These are phyloP conservation scores for Brachionus sp. DNA, from an alignment of 1,140 invertebrate genomes.

Conservation along the genomic window DNA sequence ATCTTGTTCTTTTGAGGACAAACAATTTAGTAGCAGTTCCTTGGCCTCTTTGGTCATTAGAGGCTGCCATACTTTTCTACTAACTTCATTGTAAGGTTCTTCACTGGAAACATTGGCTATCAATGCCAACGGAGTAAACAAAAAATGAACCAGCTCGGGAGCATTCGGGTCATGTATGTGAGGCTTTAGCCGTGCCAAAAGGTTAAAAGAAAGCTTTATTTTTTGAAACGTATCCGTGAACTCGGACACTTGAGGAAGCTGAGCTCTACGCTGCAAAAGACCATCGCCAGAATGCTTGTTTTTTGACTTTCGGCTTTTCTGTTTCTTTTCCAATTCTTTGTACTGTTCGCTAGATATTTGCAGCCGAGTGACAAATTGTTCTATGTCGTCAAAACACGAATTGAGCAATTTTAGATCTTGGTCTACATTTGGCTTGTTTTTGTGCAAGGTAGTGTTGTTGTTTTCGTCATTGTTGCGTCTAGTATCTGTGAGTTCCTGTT, in stretches of 20 bases:
- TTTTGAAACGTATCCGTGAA: conserved; percentile 31
- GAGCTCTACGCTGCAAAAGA: not conserved
- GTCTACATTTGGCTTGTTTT: not conserved
- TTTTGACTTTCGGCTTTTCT: conserved; percentile 4
- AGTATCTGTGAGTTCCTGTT: not conserved
- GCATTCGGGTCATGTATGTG: conserved; percentile 23
- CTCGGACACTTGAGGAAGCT: not conserved
- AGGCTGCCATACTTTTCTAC: conserved; percentile 24
- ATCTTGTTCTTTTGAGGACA: conserved; percentile 14
- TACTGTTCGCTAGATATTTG: conserved; percentile 25
- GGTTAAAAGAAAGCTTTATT: conserved; percentile 30
- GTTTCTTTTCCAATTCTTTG: conserved; percentile 14
- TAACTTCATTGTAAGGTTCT: not conserved
- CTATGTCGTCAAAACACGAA: conserved; percentile 31
- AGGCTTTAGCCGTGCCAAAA: not conserved
- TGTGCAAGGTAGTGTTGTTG: not conserved
- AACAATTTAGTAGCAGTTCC: not conserved
- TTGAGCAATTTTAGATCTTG: conserved; percentile 12
- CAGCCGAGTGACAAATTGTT: conserved; percentile 18
- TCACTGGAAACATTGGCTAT: not conserved
- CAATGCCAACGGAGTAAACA: conserved; percentile 22
- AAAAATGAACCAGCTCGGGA: conserved; percentile 19
- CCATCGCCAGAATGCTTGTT: not conserved
- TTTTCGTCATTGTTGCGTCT: not conserved
- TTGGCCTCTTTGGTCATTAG: conserved; percentile 19